Base-by-base conservation (phyloP, 2,113 vertebrate species). In the Eretmochelys imbricata region DNA sequence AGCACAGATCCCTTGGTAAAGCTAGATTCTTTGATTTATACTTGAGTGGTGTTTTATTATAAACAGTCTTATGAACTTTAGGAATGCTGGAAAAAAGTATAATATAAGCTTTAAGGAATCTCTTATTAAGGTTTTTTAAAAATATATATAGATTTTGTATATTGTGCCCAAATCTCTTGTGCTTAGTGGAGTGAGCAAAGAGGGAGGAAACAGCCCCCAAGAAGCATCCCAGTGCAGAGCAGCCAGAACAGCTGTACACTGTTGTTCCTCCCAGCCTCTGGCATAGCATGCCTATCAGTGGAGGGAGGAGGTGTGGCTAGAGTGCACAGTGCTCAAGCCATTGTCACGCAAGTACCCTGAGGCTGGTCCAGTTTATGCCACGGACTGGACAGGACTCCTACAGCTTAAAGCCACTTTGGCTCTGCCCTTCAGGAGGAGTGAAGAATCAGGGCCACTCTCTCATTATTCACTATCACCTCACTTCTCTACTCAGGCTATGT, bases 1-100 rank as follows among this genome's bases (percentile, higher is more conserved):
- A 22, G 25, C 91, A 87, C 85, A 89, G 57, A 87, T 54, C n/a
- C 8, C 81, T 93, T 85, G 90, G 93, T 96, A 87, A 97, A 97
- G 95, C 82, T 69, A 87, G n/a, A 91, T 79, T 55, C 91, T 91
- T 93, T 88, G 86, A 85, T 96, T 89, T 83, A 87, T 57, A 78
- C 35, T 20, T 75, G 79, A 91, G 83, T 8, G 0, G 7, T 81
- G 49, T 54, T 95, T 92, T 83, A 72, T 93, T 42, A 54, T 4
- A 50, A 76, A 86, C 0, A 10, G 55, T 55, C 20, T 9, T 2
- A 3, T 8, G 54, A 76, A n/a, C 38, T 42, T 42, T 89, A 82
- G 38, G 57, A 82, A 54, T n/a, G 69, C 4, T 89, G 82, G 82
- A 53, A 89, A 89, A 49, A 69, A 85, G 83, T 0, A 0, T 48